A percentile compares a stretch with the other conserved stretches of the same genome.
phyloP scores from a whole-genome alignment of 2,797 vertebrate genomes.

The Sciurus carolinensis region DNA sequence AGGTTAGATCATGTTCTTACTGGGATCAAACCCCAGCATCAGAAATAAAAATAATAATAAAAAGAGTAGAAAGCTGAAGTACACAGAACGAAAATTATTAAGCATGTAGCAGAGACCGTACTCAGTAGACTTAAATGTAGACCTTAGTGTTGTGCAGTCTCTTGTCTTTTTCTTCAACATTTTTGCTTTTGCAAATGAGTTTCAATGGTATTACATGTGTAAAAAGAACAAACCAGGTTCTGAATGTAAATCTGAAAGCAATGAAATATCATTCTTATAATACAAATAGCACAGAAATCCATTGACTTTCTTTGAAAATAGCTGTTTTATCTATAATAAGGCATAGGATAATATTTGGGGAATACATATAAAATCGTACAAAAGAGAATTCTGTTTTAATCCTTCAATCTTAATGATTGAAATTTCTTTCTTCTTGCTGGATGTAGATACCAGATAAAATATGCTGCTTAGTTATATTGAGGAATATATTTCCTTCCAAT shows the following conservation, averaged over 20 bases:
- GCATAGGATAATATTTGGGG: not conserved
- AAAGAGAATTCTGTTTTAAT: not conserved
- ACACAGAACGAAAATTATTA: not conserved
- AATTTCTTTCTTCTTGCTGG: conserved; percentile 64
- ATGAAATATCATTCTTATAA: not conserved
- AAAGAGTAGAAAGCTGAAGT: not conserved
- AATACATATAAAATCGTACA: not conserved
- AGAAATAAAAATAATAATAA: not conserved
- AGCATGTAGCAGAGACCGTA: not conserved
- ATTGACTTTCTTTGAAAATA: conserved; percentile 23
- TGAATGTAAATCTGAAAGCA: not conserved
- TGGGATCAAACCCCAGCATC: not conserved
- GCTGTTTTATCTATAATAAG: not conserved
- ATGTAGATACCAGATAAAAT: conserved; percentile 66
- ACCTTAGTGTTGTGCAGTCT: not conserved
- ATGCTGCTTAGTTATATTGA: conserved; percentile 71
- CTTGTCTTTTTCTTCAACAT: not conserved
- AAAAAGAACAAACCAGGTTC: not conserved
- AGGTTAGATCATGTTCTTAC: not conserved
- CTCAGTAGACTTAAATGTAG: conserved; percentile 3
- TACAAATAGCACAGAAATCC: not conserved
- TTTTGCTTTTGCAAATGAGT: conserved; percentile 26
- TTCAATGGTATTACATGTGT: not conserved
- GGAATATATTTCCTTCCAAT: conserved; percentile 71
- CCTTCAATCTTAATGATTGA: not conserved